phyloP scores from a whole-genome alignment of 2,113 vertebrate genomes.

The Nesospiza acunhae region DNA sequence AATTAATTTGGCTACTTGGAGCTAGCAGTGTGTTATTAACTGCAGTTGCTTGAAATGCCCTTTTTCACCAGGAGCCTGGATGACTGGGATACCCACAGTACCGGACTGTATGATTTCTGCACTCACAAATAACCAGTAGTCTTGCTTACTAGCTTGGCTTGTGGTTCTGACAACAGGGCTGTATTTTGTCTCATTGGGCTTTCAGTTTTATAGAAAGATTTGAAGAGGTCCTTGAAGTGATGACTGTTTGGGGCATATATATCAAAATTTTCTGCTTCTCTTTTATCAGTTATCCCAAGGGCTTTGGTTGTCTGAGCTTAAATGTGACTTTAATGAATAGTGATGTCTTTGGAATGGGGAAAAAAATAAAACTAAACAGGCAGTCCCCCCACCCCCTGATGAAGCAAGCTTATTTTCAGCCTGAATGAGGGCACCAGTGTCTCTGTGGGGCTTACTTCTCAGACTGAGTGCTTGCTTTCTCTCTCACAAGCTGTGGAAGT shows the following conservation, averaged over 20 bases:
- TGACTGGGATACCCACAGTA: not conserved
- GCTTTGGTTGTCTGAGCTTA: not conserved
- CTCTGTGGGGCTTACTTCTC: not conserved
- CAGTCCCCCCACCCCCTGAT: accelerated
- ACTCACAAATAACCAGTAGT: not conserved
- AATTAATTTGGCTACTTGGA: not conserved
- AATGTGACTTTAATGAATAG: not conserved
- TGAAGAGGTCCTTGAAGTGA: not conserved
- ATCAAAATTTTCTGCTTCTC: not conserved
- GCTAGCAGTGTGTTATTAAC: not conserved
- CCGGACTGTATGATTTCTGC: not conserved
- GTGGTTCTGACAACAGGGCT: not conserved
- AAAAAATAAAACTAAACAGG: not conserved
- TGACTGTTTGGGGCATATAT: not conserved
- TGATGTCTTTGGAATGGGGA: not conserved
- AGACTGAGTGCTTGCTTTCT: not conserved
- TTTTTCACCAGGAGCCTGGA: not conserved
- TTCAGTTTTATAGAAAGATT: not conserved
- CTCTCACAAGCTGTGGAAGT: not conserved
- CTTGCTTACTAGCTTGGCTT: accelerated
- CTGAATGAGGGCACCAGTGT: not conserved
- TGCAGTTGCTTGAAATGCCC: not conserved
- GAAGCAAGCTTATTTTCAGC: not conserved
- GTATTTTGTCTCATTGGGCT: not conserved
- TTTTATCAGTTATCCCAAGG: not conserved